Base-by-base conservation (phyloP, 1,140 invertebrate genomes). In the Lineus longissimus region DNA sequence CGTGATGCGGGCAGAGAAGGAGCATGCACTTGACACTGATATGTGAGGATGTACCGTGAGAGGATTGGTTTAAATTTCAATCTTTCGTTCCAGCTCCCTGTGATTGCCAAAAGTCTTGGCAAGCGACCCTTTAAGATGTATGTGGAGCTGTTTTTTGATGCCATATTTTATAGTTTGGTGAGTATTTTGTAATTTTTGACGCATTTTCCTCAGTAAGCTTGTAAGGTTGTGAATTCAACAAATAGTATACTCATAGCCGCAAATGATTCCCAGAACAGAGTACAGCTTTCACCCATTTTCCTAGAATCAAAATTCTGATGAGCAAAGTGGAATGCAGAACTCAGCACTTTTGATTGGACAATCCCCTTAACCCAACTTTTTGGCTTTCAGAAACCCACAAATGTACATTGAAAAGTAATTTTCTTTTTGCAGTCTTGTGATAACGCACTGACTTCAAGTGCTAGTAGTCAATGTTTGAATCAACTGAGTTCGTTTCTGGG, bases 151-250 rank as follows among this genome's bases (percentile, higher is more conserved):
- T 86, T 86, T 68, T 75, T 86, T 62, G 85, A 86, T 68, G 64
- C 79, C 11, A 79, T 87, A 29, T 86, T 86, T 70, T 84, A 84
- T 67, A 77, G 79, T 61, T 65, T 86, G 71, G 85, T 86, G 76
- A 78, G 81, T 81, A 61, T 19, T 55, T 51, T 60, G 29, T n/a
- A 36, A 56, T 40, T 31, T n/a, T n/a, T n/a, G n/a, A n/a, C n/a
- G n/a, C n/a, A n/a, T n/a, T n/a, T 22, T 55, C 59, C 27, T 45
- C n/a, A 29, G 40, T 13, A 13, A 43, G n/a, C n/a, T 13, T 43
- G n/a, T 13, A 43, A 43, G 13, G n/a, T 43, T 43, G n/a, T 13
- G n/a, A 13, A 13, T 43, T 43, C n/a, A n/a, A n/a, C n/a, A n/a
- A n/a, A n/a, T n/a, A n/a, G n/a, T n/a, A n/a, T n/a, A n/a, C n/a